These are phyloP conservation scores for Punctoribates punctum DNA, from an alignment of 2,888 invertebrate genomes.

Conservation along the genomic window DNA sequence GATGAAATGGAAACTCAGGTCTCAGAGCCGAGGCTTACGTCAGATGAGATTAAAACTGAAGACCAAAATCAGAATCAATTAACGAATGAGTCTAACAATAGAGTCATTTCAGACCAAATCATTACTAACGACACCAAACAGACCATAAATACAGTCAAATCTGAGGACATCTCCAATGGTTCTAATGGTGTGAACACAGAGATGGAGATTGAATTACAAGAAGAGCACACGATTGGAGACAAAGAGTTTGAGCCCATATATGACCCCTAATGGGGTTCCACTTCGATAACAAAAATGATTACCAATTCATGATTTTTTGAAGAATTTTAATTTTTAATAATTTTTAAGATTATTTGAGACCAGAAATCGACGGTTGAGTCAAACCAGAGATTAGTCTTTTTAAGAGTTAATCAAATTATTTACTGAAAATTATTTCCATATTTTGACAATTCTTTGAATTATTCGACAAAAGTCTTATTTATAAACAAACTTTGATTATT, in stretches of 20 bases:
- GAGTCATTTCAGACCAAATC: conserved; percentile 24
- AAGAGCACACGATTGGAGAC: conserved; percentile 43
- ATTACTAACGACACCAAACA: neutral
- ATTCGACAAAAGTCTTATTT: conserved; percentile 5
- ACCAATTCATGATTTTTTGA: neutral
- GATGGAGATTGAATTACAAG: conserved; percentile 26
- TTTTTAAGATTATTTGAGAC: neutral
- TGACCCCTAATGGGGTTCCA: conserved; percentile 37
- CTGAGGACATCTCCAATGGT: neutral
- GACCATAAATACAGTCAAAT: neutral
- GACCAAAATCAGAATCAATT: neutral
- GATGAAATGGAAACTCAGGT: neutral
- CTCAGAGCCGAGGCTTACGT: neutral
- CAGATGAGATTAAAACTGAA: conserved; percentile 34
- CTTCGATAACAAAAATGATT: no score
- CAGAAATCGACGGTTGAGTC: neutral
- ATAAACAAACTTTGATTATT: conserved; percentile 45
- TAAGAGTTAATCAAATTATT: neutral
- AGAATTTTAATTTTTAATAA: neutral
- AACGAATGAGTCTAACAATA: conserved; percentile 13
- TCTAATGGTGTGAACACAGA: conserved; percentile 5
- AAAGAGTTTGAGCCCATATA: conserved; percentile 49
- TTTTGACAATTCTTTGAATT: neutral
- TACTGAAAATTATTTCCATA: neutral
- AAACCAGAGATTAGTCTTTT: conserved; percentile 7